These are phyloP conservation scores for Neoitamus cyanurus DNA, from an alignment of 2,888 invertebrate genomes.

Conservation along the genomic window DNA sequence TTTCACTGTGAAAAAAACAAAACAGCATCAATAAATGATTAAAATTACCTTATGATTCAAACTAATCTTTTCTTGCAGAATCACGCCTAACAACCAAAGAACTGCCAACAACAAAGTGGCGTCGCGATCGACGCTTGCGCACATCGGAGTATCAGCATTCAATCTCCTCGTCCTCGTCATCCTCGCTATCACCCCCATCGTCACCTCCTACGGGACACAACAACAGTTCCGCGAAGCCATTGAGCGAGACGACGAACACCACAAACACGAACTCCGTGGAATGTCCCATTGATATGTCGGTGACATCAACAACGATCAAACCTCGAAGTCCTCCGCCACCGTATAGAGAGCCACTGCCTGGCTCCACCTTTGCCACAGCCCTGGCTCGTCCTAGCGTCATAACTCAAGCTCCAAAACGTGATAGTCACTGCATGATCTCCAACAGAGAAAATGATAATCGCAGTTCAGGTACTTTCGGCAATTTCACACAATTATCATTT, in stretches of 20 bases:
- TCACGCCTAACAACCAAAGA: constrained; percentile 70
- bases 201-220: constrained; percentile 49
- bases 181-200: constrained; percentile 54
- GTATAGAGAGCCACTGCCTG: constrained; percentile 64
- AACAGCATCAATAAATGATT: neutral
- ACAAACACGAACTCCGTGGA: constrained; percentile 55
- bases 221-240: constrained; percentile 52
- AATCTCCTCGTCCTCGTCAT: constrained; percentile 54
- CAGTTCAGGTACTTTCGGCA: constrained; percentile 56
- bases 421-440: constrained; percentile 53
- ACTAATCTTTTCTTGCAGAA: constrained; percentile 56
- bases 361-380: constrained; percentile 60
- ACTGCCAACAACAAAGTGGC: constrained; percentile 77
- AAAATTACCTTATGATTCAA: neutral
- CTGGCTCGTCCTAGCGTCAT: constrained; percentile 73
- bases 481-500: neutral
- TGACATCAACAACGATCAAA: constrained; percentile 61
- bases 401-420: constrained; percentile 69
- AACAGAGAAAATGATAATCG: constrained; percentile 62
- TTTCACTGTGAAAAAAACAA: neutral
- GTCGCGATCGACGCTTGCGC: constrained; percentile 74
- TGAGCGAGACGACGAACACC: constrained; percentile 57
- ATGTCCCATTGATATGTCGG: constrained; percentile 65
- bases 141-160: constrained; percentile 62
- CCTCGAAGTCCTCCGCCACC: constrained; percentile 63